phyloP scores from a whole-genome alignment of 2,113 vertebrate species.

The Etheostoma spectabile region DNA sequence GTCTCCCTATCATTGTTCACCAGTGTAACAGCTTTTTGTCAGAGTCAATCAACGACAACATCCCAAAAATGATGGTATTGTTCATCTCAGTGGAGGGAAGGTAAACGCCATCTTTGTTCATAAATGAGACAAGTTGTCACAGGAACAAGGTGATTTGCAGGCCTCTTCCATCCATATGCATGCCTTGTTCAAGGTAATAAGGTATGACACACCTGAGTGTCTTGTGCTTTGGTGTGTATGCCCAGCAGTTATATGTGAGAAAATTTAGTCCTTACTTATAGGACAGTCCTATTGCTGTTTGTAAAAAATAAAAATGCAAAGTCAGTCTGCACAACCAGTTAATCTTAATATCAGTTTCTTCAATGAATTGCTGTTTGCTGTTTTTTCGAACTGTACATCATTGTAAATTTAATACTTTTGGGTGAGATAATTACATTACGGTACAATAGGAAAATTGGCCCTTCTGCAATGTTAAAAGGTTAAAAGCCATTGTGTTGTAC shows the following conservation, averaged over 20 bases:
- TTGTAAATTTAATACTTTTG: slow-evolving; percentile 7
- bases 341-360: neutral
- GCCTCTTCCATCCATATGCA: slow-evolving; percentile 52
- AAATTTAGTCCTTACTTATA: too few relatives aligned
- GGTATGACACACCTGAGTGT: slow-evolving; percentile 35
- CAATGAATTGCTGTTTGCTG: neutral
- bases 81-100: slow-evolving; percentile 30
- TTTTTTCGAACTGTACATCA: neutral
- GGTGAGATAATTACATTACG: neutral
- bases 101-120: slow-evolving; percentile 44
- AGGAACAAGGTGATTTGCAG: slow-evolving; percentile 23
- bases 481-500: slow-evolving; percentile 18
- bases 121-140: slow-evolving; percentile 27
- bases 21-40: slow-evolving; percentile 35
- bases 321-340: neutral
- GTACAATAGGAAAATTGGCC: neutral
- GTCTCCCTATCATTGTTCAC: slow-evolving; percentile 30
- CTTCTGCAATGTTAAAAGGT: neutral
- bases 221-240: slow-evolving; percentile 14
- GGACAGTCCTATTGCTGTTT: slow-evolving; percentile 19
- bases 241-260: slow-evolving; percentile 30
- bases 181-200: slow-evolving; percentile 42
- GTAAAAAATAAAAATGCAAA: slow-evolving; percentile 19
- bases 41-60: slow-evolving; percentile 30
- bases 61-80: slow-evolving; percentile 11